These are phyloP conservation scores for Amphimedon queenslandica DNA, from an alignment of 37 sponge, comb jelly and placozoan genomes.

Conservation along the genomic window DNA sequence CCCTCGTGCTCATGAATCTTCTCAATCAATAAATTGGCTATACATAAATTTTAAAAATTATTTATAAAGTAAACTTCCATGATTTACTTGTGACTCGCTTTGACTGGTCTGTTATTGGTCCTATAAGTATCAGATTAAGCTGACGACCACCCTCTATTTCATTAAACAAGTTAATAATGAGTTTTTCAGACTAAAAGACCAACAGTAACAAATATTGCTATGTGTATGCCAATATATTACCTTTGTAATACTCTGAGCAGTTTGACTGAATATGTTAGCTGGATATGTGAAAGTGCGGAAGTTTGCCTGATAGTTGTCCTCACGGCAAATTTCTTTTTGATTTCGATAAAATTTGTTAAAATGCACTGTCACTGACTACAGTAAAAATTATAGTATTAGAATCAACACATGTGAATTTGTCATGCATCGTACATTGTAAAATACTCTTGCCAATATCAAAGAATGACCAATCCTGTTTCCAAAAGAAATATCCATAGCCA, in stretches of 20 bases:
- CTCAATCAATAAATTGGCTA: conserved; percentile 15
- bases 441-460: conserved; percentile 29
- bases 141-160: neutral
- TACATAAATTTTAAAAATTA: neutral
- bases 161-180: neutral
- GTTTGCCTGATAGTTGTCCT: conserved; percentile 6
- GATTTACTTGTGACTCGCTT: conserved; percentile 19
- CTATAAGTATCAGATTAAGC: conserved; percentile 24
- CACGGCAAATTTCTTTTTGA: conserved; percentile 1
- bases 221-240: neutral
- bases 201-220: neutral
- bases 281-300: conserved; percentile 5
- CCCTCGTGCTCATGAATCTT: neutral
- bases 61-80: neutral
- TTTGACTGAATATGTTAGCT: conserved; percentile 1
- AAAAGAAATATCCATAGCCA: conserved; percentile 42
- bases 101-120: conserved; percentile 28
- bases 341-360: neutral
- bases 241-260: conserved; percentile 3
- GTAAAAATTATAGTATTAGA: neutral
- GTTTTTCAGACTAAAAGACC: conserved; percentile 6
- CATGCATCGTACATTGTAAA: conserved; percentile 21
- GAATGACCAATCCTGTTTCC: conserved; percentile 15
- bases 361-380: neutral
- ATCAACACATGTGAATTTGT: neutral